Conservation (phyloP, 2,888 invertebrate genomes). For the Erpobdella octoculata region DNA sequence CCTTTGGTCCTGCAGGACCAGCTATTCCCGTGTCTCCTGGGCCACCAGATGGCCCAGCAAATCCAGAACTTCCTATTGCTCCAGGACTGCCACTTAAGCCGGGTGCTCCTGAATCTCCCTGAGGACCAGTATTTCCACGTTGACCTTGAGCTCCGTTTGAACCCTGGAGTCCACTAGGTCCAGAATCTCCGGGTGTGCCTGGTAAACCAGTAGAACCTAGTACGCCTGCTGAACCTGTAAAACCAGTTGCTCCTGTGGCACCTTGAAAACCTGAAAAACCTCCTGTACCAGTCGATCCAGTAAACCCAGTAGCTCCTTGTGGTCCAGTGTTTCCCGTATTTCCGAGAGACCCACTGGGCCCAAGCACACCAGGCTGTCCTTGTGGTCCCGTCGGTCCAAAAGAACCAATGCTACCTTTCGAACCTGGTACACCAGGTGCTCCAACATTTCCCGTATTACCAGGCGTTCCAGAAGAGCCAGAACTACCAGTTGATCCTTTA, state of each 20-base stretch:
- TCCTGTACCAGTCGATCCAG: too few species aligned
- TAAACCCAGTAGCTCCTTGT: too few species aligned
- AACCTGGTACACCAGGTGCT: constrained; percentile 26
- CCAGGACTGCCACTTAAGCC: constrained; percentile 8
- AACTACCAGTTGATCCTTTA: too few species aligned
- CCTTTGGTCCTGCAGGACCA: constrained; percentile 28
- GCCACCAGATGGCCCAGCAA: constrained; percentile 4
- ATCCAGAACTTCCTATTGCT: neutral
- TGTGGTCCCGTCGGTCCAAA: constrained; percentile 29
- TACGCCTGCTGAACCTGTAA: neutral
- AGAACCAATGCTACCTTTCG: constrained; percentile 24
- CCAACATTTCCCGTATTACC: constrained; percentile 27
- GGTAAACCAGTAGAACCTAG: constrained; percentile 28
- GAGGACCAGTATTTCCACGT: constrained; percentile 25
- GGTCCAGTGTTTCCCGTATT: too few species aligned
- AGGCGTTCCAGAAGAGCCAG: too few species aligned
- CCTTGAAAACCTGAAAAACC: neutral
- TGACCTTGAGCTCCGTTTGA: constrained; percentile 16
- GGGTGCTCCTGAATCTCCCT: neutral
- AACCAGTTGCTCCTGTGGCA: neutral
- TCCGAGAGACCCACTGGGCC: constrained; percentile 19
- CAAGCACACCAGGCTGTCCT: constrained; percentile 29
- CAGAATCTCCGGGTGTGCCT: constrained; percentile 25
- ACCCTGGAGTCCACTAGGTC: constrained; percentile 29
- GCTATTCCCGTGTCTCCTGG: constrained; percentile 19